Evolutionary conservation across 2,113 vertebrate species (phyloP).

Genomic region (Indicator indicator): DNA sequence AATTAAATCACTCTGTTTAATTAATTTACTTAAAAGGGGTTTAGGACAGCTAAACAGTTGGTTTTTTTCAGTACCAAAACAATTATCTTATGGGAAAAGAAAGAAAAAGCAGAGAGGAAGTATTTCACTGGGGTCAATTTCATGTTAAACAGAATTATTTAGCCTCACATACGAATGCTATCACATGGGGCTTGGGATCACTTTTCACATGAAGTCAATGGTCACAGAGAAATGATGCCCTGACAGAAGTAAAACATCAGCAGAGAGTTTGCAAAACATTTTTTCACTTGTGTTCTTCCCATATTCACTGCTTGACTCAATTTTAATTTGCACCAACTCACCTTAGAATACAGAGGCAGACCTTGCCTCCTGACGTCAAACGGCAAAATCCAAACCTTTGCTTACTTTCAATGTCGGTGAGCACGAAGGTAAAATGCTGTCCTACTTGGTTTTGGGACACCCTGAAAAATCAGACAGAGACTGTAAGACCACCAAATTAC

Average conservation of each 20-base stretch:
- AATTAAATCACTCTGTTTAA: background rate
- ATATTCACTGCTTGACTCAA: constrained; percentile 67
- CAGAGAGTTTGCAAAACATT: background rate
- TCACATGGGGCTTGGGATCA: too few species aligned
- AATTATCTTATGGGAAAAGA: background rate
- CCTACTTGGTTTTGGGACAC: constrained; percentile 92
- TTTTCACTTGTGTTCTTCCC: background rate
- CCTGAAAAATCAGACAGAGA: constrained; percentile 71
- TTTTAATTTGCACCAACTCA: constrained; percentile 61
- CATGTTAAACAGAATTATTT: background rate
- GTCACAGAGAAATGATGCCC: background rate
- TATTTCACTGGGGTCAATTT: background rate
- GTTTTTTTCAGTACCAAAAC: background rate
- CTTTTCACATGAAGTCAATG: background rate
- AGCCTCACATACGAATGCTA: background rate
- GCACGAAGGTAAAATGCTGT: constrained; percentile 98
- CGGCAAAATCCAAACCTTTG: constrained; percentile 98
- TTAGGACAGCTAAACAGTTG: background rate
- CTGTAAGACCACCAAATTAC: background rate
- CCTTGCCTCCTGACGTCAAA: constrained; percentile 89
- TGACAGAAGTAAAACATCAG: background rate
- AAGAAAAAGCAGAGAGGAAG: background rate
- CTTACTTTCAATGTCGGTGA: constrained; percentile 96
- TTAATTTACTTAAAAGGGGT: background rate
- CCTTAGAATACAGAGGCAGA: constrained; percentile 96